Conservation (phyloP, 2,888 invertebrate genomes). For the Apomyelois bistriatella region DNA sequence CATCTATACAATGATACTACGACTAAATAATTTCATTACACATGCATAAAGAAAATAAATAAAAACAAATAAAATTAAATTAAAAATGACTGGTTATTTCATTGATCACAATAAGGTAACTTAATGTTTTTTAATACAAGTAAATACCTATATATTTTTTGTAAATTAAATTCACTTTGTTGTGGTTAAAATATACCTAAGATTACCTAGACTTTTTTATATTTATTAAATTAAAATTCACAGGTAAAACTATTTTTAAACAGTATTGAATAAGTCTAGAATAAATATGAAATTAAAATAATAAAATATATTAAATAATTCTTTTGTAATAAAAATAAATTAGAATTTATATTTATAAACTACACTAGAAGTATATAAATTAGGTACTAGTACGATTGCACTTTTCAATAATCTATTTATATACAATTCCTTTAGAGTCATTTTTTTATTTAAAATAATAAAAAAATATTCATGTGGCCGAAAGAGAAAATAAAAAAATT, state of each 20-base stretch:
- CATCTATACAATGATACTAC: conserved; percentile 79
- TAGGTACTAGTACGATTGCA: conserved; percentile 65
- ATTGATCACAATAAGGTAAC: conserved; percentile 50
- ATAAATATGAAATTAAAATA: conserved; percentile 19
- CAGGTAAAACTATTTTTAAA: background rate
- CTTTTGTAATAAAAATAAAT: conserved; percentile 27
- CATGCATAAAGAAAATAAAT: conserved; percentile 56
- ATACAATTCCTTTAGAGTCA: conserved; percentile 26
- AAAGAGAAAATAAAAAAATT: too few species aligned
- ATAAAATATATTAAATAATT: conserved; percentile 24
- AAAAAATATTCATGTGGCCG: too few species aligned
- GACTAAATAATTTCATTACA: conserved; percentile 68
- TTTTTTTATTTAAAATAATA: too few species aligned
- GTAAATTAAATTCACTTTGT: background rate
- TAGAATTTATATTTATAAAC: conserved; percentile 13
- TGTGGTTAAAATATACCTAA: too few species aligned
- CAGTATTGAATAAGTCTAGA: conserved; percentile 8
- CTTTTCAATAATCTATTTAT: conserved; percentile 54
- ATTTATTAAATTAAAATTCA: too few species aligned
- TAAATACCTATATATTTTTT: background rate
- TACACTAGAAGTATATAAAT: conserved; percentile 18
- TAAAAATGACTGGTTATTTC: conserved; percentile 26
- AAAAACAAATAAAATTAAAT: conserved; percentile 31
- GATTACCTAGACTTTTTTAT: background rate
- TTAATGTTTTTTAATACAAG: conserved; percentile 6